phyloP scores from a whole-genome alignment of 2,888 invertebrate genomes.

The Nineta flava region DNA sequence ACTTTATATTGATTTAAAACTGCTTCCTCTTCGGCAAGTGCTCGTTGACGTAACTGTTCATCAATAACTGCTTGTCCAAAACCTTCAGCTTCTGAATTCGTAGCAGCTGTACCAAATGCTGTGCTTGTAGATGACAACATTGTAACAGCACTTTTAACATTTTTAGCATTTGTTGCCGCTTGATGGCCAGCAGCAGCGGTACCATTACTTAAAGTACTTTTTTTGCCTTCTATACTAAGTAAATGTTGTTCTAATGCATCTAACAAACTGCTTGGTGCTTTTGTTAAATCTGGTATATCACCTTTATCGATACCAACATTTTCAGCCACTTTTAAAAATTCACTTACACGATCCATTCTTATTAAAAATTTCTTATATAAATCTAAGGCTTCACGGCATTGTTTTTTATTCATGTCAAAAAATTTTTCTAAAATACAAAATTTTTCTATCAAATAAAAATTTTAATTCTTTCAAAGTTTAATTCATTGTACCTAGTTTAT shows the following conservation, averaged over 20 bases:
- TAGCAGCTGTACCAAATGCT: constrained; percentile 72
- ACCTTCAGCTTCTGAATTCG: constrained; percentile 50
- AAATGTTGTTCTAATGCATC: constrained; percentile 96
- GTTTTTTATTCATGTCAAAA: constrained; percentile 99
- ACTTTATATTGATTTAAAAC: constrained; percentile 94
- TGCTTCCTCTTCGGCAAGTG: constrained; percentile 90
- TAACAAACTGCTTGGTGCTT: constrained; percentile 91
- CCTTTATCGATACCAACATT: constrained; percentile 97
- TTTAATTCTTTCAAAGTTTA: no score
- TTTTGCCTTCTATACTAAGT: constrained; percentile 83
- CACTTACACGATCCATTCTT: constrained; percentile 95
- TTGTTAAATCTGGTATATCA: constrained; percentile 94
- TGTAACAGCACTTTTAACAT: constrained; percentile 77
- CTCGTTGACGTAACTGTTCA: constrained; percentile 71
- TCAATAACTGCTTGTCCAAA: constrained; percentile 51
- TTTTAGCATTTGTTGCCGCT: constrained; percentile 57
- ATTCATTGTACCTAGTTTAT: no score
- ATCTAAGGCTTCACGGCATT: constrained; percentile 93
- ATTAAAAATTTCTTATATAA: constrained; percentile 97
- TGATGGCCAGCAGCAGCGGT: background rate
- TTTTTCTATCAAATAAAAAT: no score
- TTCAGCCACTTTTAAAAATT: constrained; percentile 83
- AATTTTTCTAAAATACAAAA: constrained; percentile 65
- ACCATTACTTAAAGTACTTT: constrained; percentile 41
- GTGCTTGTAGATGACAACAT: constrained; percentile 77